These are phyloP conservation scores for Sialis fuliginosa DNA, from an alignment of 2,888 invertebrate genomes.

Conservation along the genomic window DNA sequence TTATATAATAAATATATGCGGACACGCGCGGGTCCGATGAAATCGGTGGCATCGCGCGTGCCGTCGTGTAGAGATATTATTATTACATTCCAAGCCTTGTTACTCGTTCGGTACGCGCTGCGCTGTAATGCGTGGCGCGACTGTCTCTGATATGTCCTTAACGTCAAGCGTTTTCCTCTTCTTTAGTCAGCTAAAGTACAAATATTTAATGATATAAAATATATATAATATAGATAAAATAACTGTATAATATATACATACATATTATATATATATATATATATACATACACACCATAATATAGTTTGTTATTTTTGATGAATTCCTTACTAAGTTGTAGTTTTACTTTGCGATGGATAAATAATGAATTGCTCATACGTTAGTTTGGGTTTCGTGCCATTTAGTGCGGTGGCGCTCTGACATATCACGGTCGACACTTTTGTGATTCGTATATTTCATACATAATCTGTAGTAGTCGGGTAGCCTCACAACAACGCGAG, in stretches of 20 bases:
- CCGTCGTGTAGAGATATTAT: conserved; percentile 6
- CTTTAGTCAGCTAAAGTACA: conserved; percentile 73
- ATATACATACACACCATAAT: neutral
- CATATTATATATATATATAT: no score
- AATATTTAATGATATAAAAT: conserved; percentile 33
- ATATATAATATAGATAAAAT: neutral
- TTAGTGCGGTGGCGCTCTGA: conserved; percentile 3
- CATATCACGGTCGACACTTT: conserved; percentile 6
- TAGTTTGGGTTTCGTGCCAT: conserved; percentile 2
- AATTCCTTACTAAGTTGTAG: conserved; percentile 2
- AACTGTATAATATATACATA: neutral
- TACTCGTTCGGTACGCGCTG: conserved; percentile 7
- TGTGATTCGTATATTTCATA: conserved; percentile 5
- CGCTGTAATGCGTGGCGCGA: conserved; percentile 10
- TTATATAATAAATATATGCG: no score
- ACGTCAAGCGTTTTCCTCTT: conserved; percentile 24
- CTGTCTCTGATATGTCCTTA: conserved; percentile 11
- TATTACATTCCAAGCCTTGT: conserved; percentile 18
- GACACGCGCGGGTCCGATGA: no score
- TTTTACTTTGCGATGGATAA: conserved; percentile 3
- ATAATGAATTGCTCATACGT: conserved; percentile 4
- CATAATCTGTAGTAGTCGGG: neutral
- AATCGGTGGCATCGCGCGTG: neutral
- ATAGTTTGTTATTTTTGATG: conserved; percentile 7
- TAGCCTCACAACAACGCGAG: neutral